Base-by-base conservation (phyloP, 2,888 invertebrate genomes). In the Trissoscelio sp. region DNA sequence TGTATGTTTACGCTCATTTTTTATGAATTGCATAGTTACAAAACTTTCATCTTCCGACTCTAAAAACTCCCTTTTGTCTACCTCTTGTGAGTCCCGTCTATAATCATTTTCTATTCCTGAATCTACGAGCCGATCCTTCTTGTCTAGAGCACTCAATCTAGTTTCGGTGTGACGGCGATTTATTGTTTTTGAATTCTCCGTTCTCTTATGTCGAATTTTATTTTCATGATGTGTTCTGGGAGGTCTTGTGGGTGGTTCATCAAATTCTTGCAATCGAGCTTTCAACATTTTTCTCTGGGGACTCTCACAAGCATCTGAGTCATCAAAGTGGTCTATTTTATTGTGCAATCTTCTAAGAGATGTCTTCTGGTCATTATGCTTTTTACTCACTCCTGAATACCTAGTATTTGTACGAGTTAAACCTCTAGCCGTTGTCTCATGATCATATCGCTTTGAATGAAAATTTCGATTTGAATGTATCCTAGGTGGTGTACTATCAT, bases 51-150 rank as follows among this genome's bases (percentile, higher is more conserved):
- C 96, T 83, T 95, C 94, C 83, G 94, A 95, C 81, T 94, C 94
- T 81, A 90, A 82, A 2, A 84, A 84, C 31, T 90, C 90, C 31
- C 90, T 85, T 22, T 89, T 83, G 48, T 90, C 90, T 5, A 87
- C 88, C 72, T 90, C 90, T 62, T 90, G 89, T 0, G 95, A 95
- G 86, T 96, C 95, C 82, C 95, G 93, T 62, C 95, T 93, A 86
- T 95, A 95, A 89, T 96, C 96, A 84, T 96, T 96, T 88, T 96
- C 96, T 82, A 96, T 96, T 0, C 96, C 96, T 0, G 96, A 96
- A 91, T 96, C 96, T 1, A 94, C 95, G 62, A 95, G 92, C 66
- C 94, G 93, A 86, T 94, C 95, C 84, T 94, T 94, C 6, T 93
- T 89, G 75, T 93, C 93, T 28, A 89, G 89, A 81, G 92, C 92